These are phyloP conservation scores for Takifugu rubripes DNA, from an alignment of 2,797 vertebrate species.

Conservation along the genomic window DNA sequence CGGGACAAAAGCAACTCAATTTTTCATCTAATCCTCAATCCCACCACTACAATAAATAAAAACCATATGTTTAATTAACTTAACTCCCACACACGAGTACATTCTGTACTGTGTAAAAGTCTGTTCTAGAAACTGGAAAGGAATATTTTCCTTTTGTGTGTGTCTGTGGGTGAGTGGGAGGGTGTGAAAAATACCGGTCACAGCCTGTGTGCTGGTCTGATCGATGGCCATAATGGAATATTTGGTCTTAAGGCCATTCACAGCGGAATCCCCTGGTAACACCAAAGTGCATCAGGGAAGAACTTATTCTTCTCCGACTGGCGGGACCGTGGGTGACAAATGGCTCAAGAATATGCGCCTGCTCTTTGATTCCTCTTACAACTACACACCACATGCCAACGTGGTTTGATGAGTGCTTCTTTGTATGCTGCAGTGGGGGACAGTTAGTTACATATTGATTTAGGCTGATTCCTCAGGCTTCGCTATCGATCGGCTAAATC, in stretches of 20 bases:
- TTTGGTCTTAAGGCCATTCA: conserved; percentile 36
- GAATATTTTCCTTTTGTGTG: neutral
- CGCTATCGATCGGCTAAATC: conserved; percentile 49
- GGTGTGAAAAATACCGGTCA: conserved; percentile 9
- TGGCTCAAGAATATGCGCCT: neutral
- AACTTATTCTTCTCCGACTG: conserved; percentile 38
- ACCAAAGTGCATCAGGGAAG: conserved; percentile 31
- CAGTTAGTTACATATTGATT: conserved; percentile 47
- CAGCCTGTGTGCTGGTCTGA: conserved; percentile 13
- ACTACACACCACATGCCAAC: conserved; percentile 10
- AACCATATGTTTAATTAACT: no score
- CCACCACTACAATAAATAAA: no score
- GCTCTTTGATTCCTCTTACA: conserved; percentile 4
- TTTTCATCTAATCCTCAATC: no score
- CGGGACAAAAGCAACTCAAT: no score
- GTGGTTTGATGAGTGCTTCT: conserved; percentile 19
- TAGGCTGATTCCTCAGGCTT: conserved; percentile 32
- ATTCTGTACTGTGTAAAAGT: no score
- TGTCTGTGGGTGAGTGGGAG: neutral
- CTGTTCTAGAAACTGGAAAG: neutral
- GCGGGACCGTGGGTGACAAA: conserved; percentile 8
- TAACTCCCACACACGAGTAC: no score
- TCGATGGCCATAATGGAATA: conserved; percentile 47
- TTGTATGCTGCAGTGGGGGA: conserved; percentile 23
- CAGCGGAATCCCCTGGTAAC: conserved; percentile 18